Base-by-base conservation (phyloP, 2,888 invertebrate genomes). In the Podotricha telesiphe region DNA sequence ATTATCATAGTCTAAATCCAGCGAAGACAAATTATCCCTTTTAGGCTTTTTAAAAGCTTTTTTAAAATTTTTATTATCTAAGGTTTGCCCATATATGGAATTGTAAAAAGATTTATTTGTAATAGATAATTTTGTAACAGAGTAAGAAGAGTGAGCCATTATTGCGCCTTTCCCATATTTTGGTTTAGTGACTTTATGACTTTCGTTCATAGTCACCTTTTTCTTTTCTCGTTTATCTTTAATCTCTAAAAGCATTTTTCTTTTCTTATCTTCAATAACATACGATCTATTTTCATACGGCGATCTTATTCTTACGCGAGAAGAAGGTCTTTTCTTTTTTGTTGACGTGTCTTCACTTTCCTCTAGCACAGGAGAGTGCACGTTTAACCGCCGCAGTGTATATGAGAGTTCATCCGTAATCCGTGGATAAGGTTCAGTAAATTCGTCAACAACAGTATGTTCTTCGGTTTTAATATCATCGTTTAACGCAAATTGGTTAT, bases 21-120 rank as follows among this genome's bases (percentile, higher is more conserved):
- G 59, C 8, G 74, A 47, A 10, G 70, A 28, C 22, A 80, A 75
- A 48, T 74, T 77, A 42, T 75, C 80, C n/a, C 62, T 73, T 69
- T 77, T 84, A 48, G 75, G 78, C 6, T 63, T 61, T 71, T 77
- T 83, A 5, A 59, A 50, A 45, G 63, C 62, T 68, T 73, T 79
- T 65, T 80, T 79, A 0, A 58, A 22, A 68, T 75, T 74, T 56
- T 78, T 82, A 2, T 70, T 71, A 42, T 82, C 80, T 8, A 73
- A 15, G 45, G 73, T 78, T 34, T 88, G 84, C 0, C 92, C 92
- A 69, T 89, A 93, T 72, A 93, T 91, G 10, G 91, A 91, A 74
- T 89, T 88, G 74, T 92, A 91, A 76, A 91, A 91, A 2, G 91
- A 88, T 75, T 91, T 93, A 74, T 92, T 92, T 1, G 88, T 87